Conservation (phyloP, 2,113 vertebrate species). For the Lophura nycthemera region DNA sequence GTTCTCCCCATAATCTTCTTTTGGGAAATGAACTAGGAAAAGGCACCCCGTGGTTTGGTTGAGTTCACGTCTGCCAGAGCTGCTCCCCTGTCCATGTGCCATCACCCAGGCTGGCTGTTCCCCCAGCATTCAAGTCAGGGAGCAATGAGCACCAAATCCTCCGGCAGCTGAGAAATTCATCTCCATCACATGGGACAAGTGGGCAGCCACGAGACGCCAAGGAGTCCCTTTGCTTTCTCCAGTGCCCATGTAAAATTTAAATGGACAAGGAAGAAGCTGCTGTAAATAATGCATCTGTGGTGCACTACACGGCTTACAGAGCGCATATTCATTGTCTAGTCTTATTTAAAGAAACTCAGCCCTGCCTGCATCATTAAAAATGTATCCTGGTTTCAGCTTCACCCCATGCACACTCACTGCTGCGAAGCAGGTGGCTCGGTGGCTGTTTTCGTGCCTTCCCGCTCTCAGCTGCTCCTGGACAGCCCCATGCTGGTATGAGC, state of each 20-base stretch:
- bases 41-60: not conserved
- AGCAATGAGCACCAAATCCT: not conserved
- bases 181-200: conserved; percentile 6
- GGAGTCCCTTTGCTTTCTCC: conserved; percentile 50
- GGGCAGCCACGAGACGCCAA: conserved; percentile 8
- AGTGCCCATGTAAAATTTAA: conserved; percentile 75
- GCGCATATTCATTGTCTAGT: conserved; percentile 58
- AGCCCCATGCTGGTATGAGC: not conserved
- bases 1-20: not conserved
- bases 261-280: conserved; percentile 67
- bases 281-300: conserved; percentile 74
- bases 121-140: not conserved
- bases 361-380: conserved; percentile 70
- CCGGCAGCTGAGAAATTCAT: not conserved
- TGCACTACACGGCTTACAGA: conserved; percentile 44
- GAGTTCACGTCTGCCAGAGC: not conserved
- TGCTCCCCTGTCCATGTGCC: not conserved
- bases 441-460: conserved; percentile 44
- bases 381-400: conserved; percentile 71
- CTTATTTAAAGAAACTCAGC: conserved; percentile 75
- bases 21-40: not conserved
- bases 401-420: conserved; percentile 40
- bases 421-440: conserved; percentile 53
- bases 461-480: conserved; percentile 13
- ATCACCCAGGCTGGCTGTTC: not conserved